A percentile compares a stretch with the other conserved stretches of the same genome.
phyloP scores from a whole-genome alignment of 2,113 vertebrate species.

The Passer domesticus region DNA sequence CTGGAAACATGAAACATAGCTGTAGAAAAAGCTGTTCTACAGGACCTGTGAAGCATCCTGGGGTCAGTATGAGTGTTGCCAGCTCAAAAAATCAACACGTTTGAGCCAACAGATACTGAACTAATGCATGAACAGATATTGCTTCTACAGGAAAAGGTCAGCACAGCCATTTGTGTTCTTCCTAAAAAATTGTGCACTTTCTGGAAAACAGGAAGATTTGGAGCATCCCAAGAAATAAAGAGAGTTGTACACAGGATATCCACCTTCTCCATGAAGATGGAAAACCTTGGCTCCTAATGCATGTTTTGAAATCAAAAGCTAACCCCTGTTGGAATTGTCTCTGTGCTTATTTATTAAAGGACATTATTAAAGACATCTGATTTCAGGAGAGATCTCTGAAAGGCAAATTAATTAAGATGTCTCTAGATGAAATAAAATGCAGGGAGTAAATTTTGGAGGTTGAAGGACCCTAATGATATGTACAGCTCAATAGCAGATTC shows the following conservation, averaged over 20 bases:
- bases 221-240: background rate
- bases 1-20: background rate
- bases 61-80: background rate
- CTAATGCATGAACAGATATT: background rate
- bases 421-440: background rate
- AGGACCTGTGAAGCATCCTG: background rate
- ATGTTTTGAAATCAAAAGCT: background rate
- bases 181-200: background rate
- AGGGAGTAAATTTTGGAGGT: background rate
- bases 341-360: background rate
- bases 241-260: background rate
- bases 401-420: background rate
- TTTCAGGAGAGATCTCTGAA: background rate
- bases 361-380: background rate
- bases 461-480: background rate
- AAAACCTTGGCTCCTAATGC: fast-evolving
- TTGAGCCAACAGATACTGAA: background rate
- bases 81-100: background rate
- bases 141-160: background rate
- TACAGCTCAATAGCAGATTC: background rate
- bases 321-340: background rate
- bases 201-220: background rate
- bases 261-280: background rate
- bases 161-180: background rate
- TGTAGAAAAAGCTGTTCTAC: background rate